Conservation (phyloP, 2,113 vertebrate species). For the Onychorhynchus coronatus region DNA sequence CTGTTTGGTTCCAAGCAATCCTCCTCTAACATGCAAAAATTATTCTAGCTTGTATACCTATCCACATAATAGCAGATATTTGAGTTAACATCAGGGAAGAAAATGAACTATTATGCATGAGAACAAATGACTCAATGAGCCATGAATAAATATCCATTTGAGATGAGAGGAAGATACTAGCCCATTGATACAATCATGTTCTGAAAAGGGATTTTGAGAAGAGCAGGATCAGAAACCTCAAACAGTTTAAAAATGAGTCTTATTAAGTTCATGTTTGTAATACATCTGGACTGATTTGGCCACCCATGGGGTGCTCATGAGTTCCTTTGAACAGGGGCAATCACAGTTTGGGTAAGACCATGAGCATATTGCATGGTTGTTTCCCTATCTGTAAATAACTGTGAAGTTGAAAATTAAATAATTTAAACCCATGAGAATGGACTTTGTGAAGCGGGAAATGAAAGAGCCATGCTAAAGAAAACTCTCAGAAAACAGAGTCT, state of each 20-base stretch:
- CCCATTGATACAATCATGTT: not conserved
- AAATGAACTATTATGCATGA: not conserved
- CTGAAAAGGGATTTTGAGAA: not conserved
- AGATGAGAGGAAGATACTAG: not conserved
- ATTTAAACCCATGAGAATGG: not conserved
- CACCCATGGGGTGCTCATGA: not conserved
- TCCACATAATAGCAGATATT: not conserved
- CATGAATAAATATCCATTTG: not conserved
- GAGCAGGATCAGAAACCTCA: not conserved
- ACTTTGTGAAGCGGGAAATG: not conserved
- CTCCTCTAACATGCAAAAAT: not conserved
- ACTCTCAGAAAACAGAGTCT: not conserved
- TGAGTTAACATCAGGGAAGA: not conserved
- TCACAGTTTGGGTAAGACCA: not conserved
- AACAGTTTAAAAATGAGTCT: not conserved
- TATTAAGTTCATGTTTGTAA: not conserved
- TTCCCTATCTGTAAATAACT: not conserved
- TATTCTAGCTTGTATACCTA: not conserved
- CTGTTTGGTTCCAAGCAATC: not conserved
- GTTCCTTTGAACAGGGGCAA: not conserved
- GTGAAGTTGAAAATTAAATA: not conserved
- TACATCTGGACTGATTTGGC: not conserved
- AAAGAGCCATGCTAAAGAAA: not conserved
- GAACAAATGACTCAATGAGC: not conserved
- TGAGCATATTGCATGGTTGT: not conserved